Evolutionary conservation across 35 echinoderm and acorn worm species (phyloP).

Genomic region (Lytechinus pictus): DNA sequence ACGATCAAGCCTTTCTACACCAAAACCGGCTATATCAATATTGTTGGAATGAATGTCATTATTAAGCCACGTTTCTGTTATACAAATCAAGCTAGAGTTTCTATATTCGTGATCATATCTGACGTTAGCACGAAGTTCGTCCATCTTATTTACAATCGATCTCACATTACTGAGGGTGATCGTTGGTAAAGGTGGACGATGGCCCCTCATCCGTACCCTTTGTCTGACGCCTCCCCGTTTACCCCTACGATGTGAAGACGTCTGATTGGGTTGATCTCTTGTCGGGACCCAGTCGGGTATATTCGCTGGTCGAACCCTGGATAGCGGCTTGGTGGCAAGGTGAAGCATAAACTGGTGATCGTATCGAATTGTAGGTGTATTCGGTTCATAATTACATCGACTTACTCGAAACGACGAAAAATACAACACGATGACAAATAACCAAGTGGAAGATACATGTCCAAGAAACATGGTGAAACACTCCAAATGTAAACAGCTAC

Average conservation of each 20-base stretch:
- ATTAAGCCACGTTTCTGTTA: conserved; percentile 74
- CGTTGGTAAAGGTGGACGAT: conserved; percentile 53
- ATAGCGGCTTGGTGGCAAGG: conserved; percentile 21
- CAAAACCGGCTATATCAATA: conserved; percentile 49
- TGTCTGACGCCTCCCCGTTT: conserved; percentile 57
- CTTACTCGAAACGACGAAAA: not conserved
- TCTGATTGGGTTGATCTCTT: conserved; percentile 52
- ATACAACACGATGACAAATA: not conserved
- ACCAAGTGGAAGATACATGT: not conserved
- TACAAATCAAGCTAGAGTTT: conserved; percentile 46
- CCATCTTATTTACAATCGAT: conserved; percentile 64
- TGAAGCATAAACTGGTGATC: conserved; percentile 29
- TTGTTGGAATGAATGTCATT: conserved; percentile 14
- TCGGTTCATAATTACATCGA: not conserved
- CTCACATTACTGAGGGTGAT: conserved; percentile 70
- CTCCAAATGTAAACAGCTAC: not conserved
- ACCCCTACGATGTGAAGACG: conserved; percentile 52
- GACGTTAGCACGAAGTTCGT: conserved; percentile 62
- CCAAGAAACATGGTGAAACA: not conserved
- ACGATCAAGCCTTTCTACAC: conserved; percentile 35
- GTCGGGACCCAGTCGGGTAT: conserved; percentile 59
- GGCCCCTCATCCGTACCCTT: conserved; percentile 5
- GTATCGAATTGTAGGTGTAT: not conserved
- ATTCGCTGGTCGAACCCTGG: conserved; percentile 17
- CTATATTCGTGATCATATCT: conserved; percentile 46